Base-by-base conservation (phyloP, 2,113 vertebrate genomes). In the Sceloporus tristichus region DNA sequence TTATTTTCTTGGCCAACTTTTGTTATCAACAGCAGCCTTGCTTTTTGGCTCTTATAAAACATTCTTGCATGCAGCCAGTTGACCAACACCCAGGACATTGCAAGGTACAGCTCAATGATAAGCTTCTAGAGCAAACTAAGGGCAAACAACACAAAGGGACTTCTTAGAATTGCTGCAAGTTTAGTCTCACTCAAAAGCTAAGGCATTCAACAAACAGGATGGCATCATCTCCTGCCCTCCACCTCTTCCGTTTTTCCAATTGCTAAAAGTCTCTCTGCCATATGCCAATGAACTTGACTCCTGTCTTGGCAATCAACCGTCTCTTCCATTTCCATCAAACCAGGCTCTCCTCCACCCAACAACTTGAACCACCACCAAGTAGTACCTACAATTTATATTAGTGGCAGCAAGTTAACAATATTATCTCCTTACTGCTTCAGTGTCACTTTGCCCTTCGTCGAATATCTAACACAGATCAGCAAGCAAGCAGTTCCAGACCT, bases 191-290 rank as follows among this genome's bases (percentile, higher is more conserved):
- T 75, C 38, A 80, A 89, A 91, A 77, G 59, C 48, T 16, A 82
- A 70, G 34, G 59, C 13, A 38, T 23, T 66, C 48, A 78, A 25
- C 29, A 79, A 90, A 73, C 11, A 48, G 29, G 53, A 77, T 16
- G n/a, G 56, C 16, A 9, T 82, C 68, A 21, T 40, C 79, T 59
- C 18, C 21, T 70, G 70, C 29, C 66, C 90, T 89, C 87, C 87
- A 88, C 85, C 91, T 88, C 84, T 66, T 53, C n/a, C 1, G 16
- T 5, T 34, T 2, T 65, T 87, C 86, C 89, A 91, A 85, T 93
- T 65, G 14, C 38, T 48, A 34, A 65, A 62, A 19, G 2, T 34
- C 14, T 82, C 68, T 5, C 2, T 21, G 40, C 7, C 78, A 76
- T 42, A 76, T 54, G 1, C 62, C 86, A 68, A 38, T 0, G 0